Conservation (phyloP, 1,140 invertebrate genomes). For the Carposina sasakii region DNA sequence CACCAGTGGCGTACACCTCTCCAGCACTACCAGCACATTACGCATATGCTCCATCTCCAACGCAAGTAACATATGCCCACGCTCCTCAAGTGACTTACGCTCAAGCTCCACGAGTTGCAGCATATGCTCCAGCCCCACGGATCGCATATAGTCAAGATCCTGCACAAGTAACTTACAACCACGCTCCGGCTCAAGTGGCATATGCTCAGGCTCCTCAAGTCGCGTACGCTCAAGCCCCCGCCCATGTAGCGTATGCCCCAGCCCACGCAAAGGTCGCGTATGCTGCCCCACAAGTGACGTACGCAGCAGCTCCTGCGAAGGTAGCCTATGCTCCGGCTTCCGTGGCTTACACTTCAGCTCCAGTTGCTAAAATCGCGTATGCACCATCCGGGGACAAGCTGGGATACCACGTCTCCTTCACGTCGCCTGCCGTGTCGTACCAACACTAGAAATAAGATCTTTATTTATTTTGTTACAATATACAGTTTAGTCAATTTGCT, state of each 20-base stretch:
- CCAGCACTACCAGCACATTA: conserved; percentile 25
- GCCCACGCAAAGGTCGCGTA: no score
- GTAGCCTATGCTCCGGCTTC: not conserved
- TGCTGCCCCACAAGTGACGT: not conserved
- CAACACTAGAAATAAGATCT: conserved; percentile 34
- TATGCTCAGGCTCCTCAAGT: conserved; percentile 5
- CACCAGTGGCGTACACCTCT: no score
- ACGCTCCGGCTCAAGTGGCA: not conserved
- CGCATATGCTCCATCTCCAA: conserved; percentile 21
- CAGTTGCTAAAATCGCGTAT: not conserved
- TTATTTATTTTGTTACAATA: conserved; percentile 47
- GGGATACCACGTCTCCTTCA: conserved; percentile 39
- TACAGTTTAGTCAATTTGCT: conserved; percentile 28
- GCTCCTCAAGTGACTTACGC: no score
- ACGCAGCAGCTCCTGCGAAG: not conserved
- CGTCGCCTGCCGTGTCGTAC: conserved; percentile 47
- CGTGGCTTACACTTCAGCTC: not conserved
- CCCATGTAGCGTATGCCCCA: conserved; percentile 3
- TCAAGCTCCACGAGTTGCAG: not conserved
- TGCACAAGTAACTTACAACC: not conserved
- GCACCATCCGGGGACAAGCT: not conserved
- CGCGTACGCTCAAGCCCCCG: not conserved
- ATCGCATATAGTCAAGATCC: not conserved
- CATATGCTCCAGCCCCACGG: not conserved
- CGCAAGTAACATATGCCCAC: not conserved